Evolutionary conservation across 2,797 vertebrate genomes (phyloP).

Genomic region (Petrocephalus sullivani): DNA sequence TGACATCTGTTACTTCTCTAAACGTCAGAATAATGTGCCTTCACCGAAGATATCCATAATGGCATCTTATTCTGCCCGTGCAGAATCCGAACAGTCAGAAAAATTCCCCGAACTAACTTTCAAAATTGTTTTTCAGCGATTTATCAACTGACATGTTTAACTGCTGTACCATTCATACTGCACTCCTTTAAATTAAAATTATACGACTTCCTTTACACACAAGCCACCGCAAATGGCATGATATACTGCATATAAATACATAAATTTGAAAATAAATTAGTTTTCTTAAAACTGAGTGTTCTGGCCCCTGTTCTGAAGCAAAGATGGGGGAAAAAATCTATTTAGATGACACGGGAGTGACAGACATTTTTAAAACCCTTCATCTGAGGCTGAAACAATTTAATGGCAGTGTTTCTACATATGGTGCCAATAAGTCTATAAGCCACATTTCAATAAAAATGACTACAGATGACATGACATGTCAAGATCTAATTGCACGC

Average conservation of each 20-base stretch:
- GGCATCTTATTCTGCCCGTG: neutral
- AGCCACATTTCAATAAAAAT: neutral
- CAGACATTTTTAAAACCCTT: conserved; percentile 10
- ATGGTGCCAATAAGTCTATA: neutral
- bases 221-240: neutral
- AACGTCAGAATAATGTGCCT: neutral
- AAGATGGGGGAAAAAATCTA: neutral
- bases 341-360: conserved; percentile 11
- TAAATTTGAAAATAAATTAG: conserved; percentile 12
- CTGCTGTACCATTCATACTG: neutral
- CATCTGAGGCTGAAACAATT: neutral
- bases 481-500: neutral
- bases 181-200: neutral
- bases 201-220: neutral
- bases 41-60: neutral
- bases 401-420: neutral
- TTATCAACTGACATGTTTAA: neutral
- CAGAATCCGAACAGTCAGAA: neutral
- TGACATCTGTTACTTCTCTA: neutral
- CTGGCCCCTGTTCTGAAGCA: neutral
- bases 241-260: neutral
- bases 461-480: neutral
- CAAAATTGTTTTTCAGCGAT: neutral
- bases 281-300: neutral
- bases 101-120: neutral